A percentile compares a stretch with the other conserved stretches of the same genome.
Evolutionary conservation across 2,113 vertebrate species (phyloP).

Genomic region (Psilopsiagon aurifrons): DNA sequence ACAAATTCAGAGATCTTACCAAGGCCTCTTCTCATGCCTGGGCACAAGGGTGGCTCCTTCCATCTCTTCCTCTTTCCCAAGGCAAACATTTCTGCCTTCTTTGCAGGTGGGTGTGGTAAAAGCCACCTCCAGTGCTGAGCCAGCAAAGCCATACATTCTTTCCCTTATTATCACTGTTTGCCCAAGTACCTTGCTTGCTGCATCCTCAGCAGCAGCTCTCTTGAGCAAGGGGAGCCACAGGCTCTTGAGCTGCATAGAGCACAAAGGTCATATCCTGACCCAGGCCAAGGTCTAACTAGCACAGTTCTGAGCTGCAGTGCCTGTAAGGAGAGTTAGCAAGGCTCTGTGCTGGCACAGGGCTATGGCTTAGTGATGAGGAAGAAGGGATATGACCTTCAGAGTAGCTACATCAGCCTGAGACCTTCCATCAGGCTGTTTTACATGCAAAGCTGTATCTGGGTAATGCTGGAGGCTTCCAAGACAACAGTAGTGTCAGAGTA

Average conservation of each 20-base stretch:
- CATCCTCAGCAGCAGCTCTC: background rate
- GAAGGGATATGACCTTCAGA: background rate
- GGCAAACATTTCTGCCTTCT: background rate
- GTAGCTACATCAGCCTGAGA: background rate
- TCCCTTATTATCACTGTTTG: background rate
- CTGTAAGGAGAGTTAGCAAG: background rate
- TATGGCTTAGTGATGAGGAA: background rate
- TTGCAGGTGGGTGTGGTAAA: background rate
- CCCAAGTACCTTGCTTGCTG: background rate
- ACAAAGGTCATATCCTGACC: background rate
- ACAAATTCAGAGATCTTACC: background rate
- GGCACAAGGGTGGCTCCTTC: background rate
- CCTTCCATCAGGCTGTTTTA: background rate
- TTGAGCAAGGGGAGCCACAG: background rate
- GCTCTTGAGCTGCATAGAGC: background rate
- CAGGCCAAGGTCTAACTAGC: background rate
- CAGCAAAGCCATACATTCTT: background rate
- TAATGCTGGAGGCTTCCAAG: background rate
- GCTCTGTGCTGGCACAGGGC: background rate
- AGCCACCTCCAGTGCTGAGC: constrained; percentile 28
- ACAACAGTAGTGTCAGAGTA: background rate
- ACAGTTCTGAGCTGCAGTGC: background rate
- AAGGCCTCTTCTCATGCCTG: background rate
- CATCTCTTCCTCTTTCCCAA: constrained; percentile 8
- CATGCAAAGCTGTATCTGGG: background rate